Evolutionary conservation across 2,888 invertebrate species (phyloP), one percentile per base, ranked within the genome.

Genomic region (Leptopterna dolabrata): DNA sequence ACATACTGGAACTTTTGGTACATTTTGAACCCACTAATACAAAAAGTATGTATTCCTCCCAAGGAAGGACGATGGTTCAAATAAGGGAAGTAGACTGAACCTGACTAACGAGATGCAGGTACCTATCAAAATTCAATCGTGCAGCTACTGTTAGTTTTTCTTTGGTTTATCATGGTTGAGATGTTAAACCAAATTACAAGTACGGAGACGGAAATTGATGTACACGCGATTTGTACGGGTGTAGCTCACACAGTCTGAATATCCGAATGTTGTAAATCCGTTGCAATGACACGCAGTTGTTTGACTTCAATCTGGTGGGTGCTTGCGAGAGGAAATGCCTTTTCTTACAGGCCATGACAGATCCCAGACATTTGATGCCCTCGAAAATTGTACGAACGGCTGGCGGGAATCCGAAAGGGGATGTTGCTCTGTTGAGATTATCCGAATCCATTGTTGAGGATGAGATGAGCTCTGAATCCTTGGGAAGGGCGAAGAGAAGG

Each of bases 401-500:
- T 24, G 24, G 63, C 19, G 24, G 63, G 63, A 63, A 63, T 63
- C 63, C 24, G 63, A 63, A 63, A 63, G 24, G 63, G 63, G 63
- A 24, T 63, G 63, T 63, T 24, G 63, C 63, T 11, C 63, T 63
- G 63, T 63, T 63, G 63, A 63, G 63, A 63, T 63, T 63, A 63
- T 63, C 24, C 63, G 63, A 63, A 24, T 63, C 63, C 63, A 63
- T 63, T 63, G 63, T 63, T 63, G 63, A 63, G 63, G 63, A 24
- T 63, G 63, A 63, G 63, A 63, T 63, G 63, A 63, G 63, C 63
- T 63, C 24, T 63, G 63, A 63, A 63, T 63, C 63, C 63, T 63
- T 63, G 63, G 63, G 24, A 63, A 63, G 63, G 63, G 63, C 24
- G 63, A 63, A 63, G 63, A 63, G 63, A 63, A 63, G 63, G 63